phyloP scores from a whole-genome alignment of 53 echinoderm and acorn worm genomes.

The Actinopyga echinites region DNA sequence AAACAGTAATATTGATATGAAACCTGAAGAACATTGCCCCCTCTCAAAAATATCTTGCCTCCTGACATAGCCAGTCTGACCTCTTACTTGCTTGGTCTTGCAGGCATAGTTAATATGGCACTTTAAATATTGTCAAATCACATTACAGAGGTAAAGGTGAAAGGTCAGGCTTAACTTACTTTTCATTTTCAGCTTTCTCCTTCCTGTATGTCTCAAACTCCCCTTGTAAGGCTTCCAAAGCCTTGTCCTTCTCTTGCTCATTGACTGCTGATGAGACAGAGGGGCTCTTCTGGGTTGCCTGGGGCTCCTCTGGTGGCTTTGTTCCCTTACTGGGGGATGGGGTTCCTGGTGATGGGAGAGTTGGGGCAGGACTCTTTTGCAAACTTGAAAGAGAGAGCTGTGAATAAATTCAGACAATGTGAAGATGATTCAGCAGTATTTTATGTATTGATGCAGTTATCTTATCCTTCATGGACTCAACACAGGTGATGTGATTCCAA shows the following conservation, averaged over 20 bases:
- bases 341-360: not conserved
- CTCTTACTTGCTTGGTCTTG: no score
- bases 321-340: not conserved
- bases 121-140: no score
- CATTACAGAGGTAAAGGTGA: not conserved
- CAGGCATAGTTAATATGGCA: no score
- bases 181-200: slow-evolving; percentile 82
- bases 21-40: no score
- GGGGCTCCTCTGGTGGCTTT: not conserved
- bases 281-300: slow-evolving; percentile 9
- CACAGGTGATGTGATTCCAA: no score
- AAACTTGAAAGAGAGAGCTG: slow-evolving; percentile 27
- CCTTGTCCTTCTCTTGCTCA: slow-evolving; percentile 54
- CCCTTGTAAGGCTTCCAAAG: slow-evolving; percentile 75
- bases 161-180: slow-evolving; percentile 40
- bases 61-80: no score
- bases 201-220: slow-evolving; percentile 90
- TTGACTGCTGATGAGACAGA: not conserved
- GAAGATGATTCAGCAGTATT: no score
- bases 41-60: no score
- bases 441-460: no score
- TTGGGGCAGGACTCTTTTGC: slow-evolving; percentile 53
- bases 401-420: not conserved
- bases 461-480: no score
- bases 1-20: no score